Conservation (phyloP, 2,113 vertebrate genomes). For the Litocranius walleri region DNA sequence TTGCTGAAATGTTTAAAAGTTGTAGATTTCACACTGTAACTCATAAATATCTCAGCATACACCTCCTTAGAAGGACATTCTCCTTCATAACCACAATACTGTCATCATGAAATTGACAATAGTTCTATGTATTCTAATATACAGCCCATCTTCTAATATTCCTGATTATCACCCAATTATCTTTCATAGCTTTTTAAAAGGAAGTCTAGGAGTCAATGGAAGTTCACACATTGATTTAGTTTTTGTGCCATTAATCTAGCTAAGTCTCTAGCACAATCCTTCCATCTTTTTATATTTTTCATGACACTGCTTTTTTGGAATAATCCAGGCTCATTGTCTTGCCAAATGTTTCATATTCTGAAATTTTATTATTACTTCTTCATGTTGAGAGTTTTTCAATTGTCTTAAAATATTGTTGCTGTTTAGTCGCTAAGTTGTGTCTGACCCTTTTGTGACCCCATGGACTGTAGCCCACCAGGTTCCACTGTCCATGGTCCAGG, state of each 20-base stretch:
- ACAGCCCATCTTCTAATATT: neutral
- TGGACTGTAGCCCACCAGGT: neutral
- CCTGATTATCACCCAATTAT: neutral
- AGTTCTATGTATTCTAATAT: neutral
- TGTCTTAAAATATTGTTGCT: neutral
- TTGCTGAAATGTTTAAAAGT: neutral
- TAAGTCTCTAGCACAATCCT: neutral
- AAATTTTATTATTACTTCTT: neutral
- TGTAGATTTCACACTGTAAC: neutral
- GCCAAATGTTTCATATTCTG: neutral
- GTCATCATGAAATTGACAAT: neutral
- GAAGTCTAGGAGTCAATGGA: neutral
- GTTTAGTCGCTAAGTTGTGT: neutral
- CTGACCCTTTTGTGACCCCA: neutral
- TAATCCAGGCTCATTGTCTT: neutral
- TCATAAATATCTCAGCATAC: neutral
- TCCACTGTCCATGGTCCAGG: neutral
- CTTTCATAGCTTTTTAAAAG: neutral
- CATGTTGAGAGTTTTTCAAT: neutral
- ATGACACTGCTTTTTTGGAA: neutral
- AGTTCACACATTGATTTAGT: neutral
- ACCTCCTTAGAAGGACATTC: neutral
- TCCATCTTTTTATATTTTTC: neutral
- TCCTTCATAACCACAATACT: neutral
- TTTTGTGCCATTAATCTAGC: neutral